Evolutionary conservation across 2,113 vertebrate species (phyloP).

Genomic region (Echinops telfairi): DNA sequence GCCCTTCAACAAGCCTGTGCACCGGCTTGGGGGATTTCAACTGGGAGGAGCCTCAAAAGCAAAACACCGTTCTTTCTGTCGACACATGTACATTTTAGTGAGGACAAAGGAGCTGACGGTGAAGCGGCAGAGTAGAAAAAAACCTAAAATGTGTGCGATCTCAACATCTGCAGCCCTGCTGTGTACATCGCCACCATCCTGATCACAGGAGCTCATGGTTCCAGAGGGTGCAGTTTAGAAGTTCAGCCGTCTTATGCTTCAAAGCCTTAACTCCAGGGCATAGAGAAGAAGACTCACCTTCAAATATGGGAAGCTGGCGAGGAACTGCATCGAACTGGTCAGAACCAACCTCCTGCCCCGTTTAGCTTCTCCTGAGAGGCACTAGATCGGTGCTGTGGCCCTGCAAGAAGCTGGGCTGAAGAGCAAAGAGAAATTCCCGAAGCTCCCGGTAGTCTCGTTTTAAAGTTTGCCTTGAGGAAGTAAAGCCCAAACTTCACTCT

Average conservation of each 20-base stretch:
- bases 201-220: background rate
- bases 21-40: too few relatives aligned
- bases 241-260: background rate
- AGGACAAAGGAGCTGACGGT: background rate
- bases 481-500: too few relatives aligned
- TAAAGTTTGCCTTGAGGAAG: too few relatives aligned
- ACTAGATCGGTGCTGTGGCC: too few relatives aligned
- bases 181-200: background rate
- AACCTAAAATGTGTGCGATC: background rate
- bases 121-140: background rate
- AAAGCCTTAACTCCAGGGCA: background rate
- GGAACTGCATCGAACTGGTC: slow-evolving; percentile 7
- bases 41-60: too few relatives aligned
- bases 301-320: background rate
- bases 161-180: background rate
- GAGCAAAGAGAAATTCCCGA: too few relatives aligned
- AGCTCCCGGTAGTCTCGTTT: too few relatives aligned
- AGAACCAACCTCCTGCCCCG: background rate
- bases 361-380: too few relatives aligned
- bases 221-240: background rate
- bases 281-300: background rate
- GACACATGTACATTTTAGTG: too few relatives aligned
- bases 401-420: too few relatives aligned
- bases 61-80: too few relatives aligned
- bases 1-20: too few relatives aligned